These are phyloP conservation scores for Dromaius novaehollandiae DNA, from an alignment of 2,113 vertebrate species.

Conservation along the genomic window DNA sequence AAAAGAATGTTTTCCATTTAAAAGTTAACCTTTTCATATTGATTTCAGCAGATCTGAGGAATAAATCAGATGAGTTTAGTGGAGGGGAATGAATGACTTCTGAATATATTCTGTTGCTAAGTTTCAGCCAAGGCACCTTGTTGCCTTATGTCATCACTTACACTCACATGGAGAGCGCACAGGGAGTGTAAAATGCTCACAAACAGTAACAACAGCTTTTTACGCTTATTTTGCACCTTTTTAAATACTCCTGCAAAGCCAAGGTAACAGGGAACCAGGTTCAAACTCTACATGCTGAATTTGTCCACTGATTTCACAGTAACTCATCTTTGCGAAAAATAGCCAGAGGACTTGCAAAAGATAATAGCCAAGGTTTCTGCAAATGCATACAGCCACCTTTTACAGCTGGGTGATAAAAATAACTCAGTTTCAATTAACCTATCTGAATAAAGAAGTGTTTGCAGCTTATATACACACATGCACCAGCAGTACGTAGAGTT, in stretches of 20 bases:
- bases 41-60: constrained; percentile 24
- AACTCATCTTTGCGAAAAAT: not conserved
- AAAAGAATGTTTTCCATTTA: constrained; percentile 5
- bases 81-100: not conserved
- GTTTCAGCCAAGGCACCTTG: not conserved
- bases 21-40: constrained; percentile 13
- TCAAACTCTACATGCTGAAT: not conserved
- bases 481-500: not conserved
- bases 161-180: not conserved
- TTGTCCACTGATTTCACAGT: not conserved
- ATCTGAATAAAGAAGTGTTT: not conserved
- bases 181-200: not conserved
- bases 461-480: not conserved
- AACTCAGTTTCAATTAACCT: not conserved
- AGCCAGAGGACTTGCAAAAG: not conserved
- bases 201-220: not conserved
- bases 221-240: not conserved
- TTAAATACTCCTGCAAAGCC: not conserved
- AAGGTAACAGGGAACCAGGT: not conserved
- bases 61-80: not conserved
- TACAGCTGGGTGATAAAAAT: not conserved
- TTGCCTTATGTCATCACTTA: not conserved
- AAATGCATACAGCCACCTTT: not conserved
- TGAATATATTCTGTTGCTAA: not conserved
- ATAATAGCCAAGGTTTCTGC: not conserved